Percentiles rank a stretch among this genome's conserved stretches.
phyloP scores from a whole-genome alignment of 2,888 invertebrate genomes.

The Ornithoptera alexandrae region DNA sequence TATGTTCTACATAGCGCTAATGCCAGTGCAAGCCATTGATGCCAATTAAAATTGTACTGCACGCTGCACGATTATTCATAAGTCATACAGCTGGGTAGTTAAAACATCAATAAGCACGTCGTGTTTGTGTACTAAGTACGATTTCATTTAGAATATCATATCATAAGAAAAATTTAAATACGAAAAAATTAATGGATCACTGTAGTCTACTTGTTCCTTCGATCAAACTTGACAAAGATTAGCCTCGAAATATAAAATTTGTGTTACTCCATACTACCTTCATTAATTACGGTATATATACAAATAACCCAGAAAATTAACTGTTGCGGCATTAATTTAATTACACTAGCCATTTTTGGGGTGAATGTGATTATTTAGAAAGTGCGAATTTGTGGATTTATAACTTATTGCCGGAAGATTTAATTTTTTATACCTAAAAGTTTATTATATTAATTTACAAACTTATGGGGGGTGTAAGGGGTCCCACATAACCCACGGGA shows the following conservation, averaged over 20 bases:
- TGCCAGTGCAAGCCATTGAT: constrained; percentile 7
- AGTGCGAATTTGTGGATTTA: neutral
- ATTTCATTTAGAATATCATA: neutral
- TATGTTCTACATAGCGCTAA: constrained; percentile 22
- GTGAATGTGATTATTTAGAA: constrained; percentile 24
- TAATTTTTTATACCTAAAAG: neutral
- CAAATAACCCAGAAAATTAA: constrained; percentile 11
- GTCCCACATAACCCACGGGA: too few species aligned
- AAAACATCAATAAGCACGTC: neutral
- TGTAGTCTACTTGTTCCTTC: neutral
- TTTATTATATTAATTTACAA: too few species aligned
- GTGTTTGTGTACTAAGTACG: neutral
- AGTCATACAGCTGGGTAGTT: neutral
- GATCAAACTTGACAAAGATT: neutral
- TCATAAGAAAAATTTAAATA: too few species aligned
- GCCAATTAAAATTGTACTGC: constrained; percentile 14
- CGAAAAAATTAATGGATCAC: neutral
- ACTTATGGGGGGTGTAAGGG: too few species aligned
- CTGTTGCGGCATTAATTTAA: constrained; percentile 4
- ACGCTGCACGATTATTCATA: neutral
- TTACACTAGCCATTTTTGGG: constrained; percentile 18
- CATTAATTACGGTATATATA: neutral
- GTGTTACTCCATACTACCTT: constrained; percentile 2
- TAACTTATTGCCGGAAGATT: constrained; percentile 2
- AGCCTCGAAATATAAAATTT: constrained; percentile 3